Base-by-base conservation (phyloP, 2,888 invertebrate species). In the Stictocephala bisonia region DNA sequence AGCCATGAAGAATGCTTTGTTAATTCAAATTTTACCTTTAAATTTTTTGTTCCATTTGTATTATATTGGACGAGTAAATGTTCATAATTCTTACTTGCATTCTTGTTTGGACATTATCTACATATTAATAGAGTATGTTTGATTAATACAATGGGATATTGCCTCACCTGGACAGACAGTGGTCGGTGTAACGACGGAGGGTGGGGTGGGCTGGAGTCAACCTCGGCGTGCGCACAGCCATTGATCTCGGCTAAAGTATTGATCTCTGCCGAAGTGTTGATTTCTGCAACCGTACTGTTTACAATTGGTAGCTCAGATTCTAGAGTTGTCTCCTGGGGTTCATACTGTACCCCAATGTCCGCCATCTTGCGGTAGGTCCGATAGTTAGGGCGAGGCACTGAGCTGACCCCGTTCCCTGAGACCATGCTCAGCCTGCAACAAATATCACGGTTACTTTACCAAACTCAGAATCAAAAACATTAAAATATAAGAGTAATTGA, bases 361-460 rank as follows among this genome's bases (percentile, higher is more conserved):
- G 64, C 64, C 64, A 64, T 64, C 64, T 64, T 64, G 64, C 64
- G 64, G 13, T 44, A 64, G 1, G 60, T 41, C 44, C 44, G 13
- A 9, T 41, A 44, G 26, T 11, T 64, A 44, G 64, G 64, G n/a
- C 64, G 64, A 44, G 27, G 44, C 4, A 44, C 44, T 11, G 60
- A 60, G 60, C 31, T 64, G 44, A 64, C 64, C 1, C 64, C 64
- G 18, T 64, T 64, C 64, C 64, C 64, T 27, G 64, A 64, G 24
- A 64, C 64, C 64, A 64, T 64, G 44, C 64, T 64, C 64, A 64
- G 27, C 64, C 64, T 64, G 64, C 7, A 64, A 64, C 27, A 20
- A 3, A 50, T 18, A 13, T 4, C 18, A 44, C 7, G 20, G 4
- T 13, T 29, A 18, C 27, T 56, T 3, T 56, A 56, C n/a, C n/a